Base-by-base conservation (phyloP, 1,140 invertebrate genomes). In the Drosophila nigromelanica region DNA sequence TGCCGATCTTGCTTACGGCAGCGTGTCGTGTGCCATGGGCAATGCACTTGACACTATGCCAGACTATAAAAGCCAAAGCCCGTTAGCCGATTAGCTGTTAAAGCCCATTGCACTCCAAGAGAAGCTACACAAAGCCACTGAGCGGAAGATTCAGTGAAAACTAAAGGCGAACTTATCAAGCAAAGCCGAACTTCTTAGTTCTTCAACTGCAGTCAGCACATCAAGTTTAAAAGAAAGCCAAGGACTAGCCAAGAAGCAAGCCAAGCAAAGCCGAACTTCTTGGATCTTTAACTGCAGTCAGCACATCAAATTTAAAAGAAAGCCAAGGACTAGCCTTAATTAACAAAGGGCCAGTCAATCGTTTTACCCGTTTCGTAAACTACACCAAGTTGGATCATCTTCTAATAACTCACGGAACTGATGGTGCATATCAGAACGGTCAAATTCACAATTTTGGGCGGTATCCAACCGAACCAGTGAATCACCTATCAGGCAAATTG, bases 11-110 rank as follows among this genome's bases (percentile, higher is more conserved):
- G 58, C 48, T 18, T 27, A n/a, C 33, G 58, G 45, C 77, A 60
- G 62, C 37, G 56, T 58, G 74, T 75, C 75, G 78, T 72, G 75
- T 75, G 69, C 64, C 73, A 68, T 33, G 24, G 27, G 52, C 18
- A 64, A 43, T 30, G 51, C 50, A 73, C 24, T 24, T 24, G 59
- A 12, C 55, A 30, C 45, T 12, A 37, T 7, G 39, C 51, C 24
- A 43, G 12, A 47, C 63, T 87, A 87, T 82, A 87, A 71, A 87
- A 87, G 64, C 45, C 39, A 66, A 40, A 24, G 59, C 37, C n/a
- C 10, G 48, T 24, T 24, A 7, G 10, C 3, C 24, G 39, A 43
- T 24, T 37, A 35, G 18, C 21, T 51, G 58, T 70, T 76, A 87
- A 72, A 70, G 52, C 21, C 6, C 62, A 54, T 30, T 61, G 7